These are phyloP conservation scores for Hyperopisus bebe DNA, from an alignment of 2,113 vertebrate genomes.

Conservation along the genomic window DNA sequence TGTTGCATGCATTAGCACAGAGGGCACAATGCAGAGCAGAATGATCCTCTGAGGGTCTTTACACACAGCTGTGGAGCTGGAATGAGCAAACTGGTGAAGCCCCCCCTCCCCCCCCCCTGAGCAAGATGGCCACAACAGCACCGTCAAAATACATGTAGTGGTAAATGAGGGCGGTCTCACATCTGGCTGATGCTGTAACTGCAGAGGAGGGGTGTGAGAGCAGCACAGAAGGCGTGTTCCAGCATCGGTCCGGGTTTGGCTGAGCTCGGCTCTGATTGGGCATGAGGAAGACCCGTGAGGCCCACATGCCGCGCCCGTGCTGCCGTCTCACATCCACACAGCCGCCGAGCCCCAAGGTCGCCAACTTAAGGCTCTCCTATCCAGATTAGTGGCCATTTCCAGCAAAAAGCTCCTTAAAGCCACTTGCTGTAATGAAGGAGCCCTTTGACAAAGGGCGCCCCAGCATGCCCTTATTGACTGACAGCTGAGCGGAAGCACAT, in stretches of 20 bases:
- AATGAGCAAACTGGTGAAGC: neutral
- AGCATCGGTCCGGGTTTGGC: neutral
- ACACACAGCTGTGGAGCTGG: neutral
- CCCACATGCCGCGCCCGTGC: constrained; percentile 31
- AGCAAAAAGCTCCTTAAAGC: constrained; percentile 34
- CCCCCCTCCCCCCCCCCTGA: too few species aligned
- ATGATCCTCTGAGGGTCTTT: neutral
- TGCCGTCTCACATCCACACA: constrained; percentile 33
- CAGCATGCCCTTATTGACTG: constrained; percentile 25
- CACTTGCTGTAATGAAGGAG: constrained; percentile 36
- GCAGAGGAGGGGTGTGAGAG: neutral
- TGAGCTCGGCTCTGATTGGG: neutral
- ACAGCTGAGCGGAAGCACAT: constrained; percentile 28
- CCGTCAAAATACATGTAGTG: neutral
- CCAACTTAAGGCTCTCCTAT: constrained; percentile 27
- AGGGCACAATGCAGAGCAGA: neutral
- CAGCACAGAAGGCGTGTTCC: neutral
- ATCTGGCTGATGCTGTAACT: neutral
- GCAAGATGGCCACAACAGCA: neutral
- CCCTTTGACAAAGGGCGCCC: constrained; percentile 20
- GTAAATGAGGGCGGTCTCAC: neutral
- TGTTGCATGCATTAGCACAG: neutral
- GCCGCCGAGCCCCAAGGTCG: constrained; percentile 15
- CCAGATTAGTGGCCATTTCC: constrained; percentile 32
- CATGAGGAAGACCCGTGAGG: neutral